These are phyloP conservation scores for Lepus townsendii DNA, from an alignment of 2,797 vertebrate genomes.

Conservation along the genomic window DNA sequence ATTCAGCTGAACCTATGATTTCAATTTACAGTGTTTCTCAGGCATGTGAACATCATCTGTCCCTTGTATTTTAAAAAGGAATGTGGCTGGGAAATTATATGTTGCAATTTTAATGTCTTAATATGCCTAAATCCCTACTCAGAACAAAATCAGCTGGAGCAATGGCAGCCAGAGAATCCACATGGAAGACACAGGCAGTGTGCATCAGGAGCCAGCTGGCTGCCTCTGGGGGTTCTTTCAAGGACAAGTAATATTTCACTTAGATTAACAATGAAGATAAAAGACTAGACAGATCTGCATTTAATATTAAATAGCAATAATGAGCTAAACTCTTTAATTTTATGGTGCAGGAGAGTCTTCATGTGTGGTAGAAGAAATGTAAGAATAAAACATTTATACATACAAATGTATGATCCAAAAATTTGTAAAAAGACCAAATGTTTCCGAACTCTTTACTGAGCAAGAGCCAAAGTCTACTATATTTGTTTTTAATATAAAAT, in stretches of 20 bases:
- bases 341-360: conserved; percentile 15
- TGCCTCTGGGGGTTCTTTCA: not conserved
- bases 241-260: not conserved
- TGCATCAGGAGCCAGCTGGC: fast-evolving
- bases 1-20: not conserved
- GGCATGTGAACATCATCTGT: not conserved
- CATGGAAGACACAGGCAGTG: fast-evolving
- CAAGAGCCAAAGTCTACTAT: conserved; percentile 11
- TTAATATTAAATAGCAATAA: not conserved
- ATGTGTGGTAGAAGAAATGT: conserved; percentile 31
- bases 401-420: conserved; percentile 1
- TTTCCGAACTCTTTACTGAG: conserved; percentile 20
- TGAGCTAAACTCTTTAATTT: conserved; percentile 12
- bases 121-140: not conserved
- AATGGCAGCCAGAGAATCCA: not conserved
- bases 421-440: conserved; percentile 47
- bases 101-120: not conserved
- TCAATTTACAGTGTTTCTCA: not conserved
- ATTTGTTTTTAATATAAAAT: conserved; percentile 39
- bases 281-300: not conserved
- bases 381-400: conserved; percentile 43
- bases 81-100: not conserved
- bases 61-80: not conserved
- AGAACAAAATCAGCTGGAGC: not conserved
- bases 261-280: not conserved